These are phyloP conservation scores for Polypterus bichir DNA, from an alignment of 2,113 vertebrate species.

Conservation along the genomic window DNA sequence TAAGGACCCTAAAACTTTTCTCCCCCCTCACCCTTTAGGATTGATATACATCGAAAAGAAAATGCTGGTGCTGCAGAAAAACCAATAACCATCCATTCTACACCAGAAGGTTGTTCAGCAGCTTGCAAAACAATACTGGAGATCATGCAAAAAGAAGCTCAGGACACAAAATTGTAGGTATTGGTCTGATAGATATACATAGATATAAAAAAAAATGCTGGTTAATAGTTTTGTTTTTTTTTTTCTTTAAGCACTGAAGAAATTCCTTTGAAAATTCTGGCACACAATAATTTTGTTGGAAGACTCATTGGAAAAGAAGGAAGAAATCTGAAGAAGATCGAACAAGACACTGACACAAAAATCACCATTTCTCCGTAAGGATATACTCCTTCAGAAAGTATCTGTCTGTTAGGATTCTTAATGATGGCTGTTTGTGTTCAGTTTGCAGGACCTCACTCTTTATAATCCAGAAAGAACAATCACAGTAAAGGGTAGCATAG, in stretches of 20 bases:
- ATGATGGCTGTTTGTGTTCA: slow-evolving; percentile 30
- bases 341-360: slow-evolving; percentile 90
- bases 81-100: slow-evolving; percentile 92
- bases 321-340: slow-evolving; percentile 95
- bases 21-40: slow-evolving; percentile 47
- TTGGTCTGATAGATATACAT: too few species aligned
- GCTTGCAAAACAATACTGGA: slow-evolving; percentile 94
- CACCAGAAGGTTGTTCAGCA: slow-evolving; percentile 82
- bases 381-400: background rate
- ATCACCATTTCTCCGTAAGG: slow-evolving; percentile 97
- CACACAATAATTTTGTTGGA: slow-evolving; percentile 96
- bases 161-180: slow-evolving; percentile 95
- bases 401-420: slow-evolving; percentile 1
- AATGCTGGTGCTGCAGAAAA: slow-evolving; percentile 94
- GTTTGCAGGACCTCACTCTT: slow-evolving; percentile 87
- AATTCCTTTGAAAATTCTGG: slow-evolving; percentile 91
- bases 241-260: slow-evolving; percentile 71
- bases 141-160: slow-evolving; percentile 96
- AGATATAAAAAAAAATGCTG: too few species aligned
- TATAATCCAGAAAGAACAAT: slow-evolving; percentile 95
- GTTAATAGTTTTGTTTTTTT: too few species aligned
- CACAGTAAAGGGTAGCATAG: slow-evolving; percentile 79
- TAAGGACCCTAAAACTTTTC: too few species aligned
- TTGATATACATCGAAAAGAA: slow-evolving; percentile 95
- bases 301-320: slow-evolving; percentile 95